Percentiles rank a stretch among this genome's conserved stretches.
These are phyloP conservation scores for Monochamus alternatus DNA, from an alignment of 2,888 invertebrate genomes.

Conservation along the genomic window DNA sequence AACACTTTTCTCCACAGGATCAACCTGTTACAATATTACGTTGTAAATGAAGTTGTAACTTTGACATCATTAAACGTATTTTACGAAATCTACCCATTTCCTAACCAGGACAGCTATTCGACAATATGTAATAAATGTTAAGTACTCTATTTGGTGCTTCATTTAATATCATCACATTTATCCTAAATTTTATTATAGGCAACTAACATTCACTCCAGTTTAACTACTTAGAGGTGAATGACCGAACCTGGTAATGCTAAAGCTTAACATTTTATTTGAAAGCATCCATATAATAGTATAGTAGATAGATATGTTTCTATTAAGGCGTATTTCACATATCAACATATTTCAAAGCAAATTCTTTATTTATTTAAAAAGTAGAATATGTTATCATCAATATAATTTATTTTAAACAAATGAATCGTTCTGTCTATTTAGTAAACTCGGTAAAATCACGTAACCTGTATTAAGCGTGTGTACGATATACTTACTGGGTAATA, in stretches of 20 bases:
- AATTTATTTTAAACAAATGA: too few relatives aligned
- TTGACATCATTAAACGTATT: constrained; percentile 30
- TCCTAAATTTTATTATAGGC: constrained; percentile 36
- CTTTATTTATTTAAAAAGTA: too few relatives aligned
- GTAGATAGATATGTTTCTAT: too few relatives aligned
- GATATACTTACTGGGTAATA: too few relatives aligned
- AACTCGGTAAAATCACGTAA: too few relatives aligned
- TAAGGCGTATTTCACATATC: too few relatives aligned
- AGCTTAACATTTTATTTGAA: too few relatives aligned
- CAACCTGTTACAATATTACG: constrained; percentile 4
- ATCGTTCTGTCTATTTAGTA: too few relatives aligned
- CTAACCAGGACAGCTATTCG: constrained; percentile 23
- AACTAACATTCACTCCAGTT: constrained; percentile 20
- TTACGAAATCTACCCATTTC: constrained; percentile 24
- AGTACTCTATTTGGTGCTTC: constrained; percentile 28
- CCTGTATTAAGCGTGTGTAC: too few relatives aligned
- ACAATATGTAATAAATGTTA: constrained; percentile 30
- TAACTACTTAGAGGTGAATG: constrained; percentile 1
- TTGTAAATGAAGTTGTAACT: constrained; percentile 29
- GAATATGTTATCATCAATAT: too few relatives aligned
- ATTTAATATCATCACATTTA: constrained; percentile 35
- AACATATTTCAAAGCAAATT: too few relatives aligned
- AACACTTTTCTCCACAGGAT: background rate
- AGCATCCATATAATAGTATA: too few relatives aligned
- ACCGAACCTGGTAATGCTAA: background rate